A percentile compares a stretch with the other conserved stretches of the same genome.
Evolutionary conservation across 2,888 invertebrate species (phyloP).

Genomic region (Ditylenchus weischeri): DNA sequence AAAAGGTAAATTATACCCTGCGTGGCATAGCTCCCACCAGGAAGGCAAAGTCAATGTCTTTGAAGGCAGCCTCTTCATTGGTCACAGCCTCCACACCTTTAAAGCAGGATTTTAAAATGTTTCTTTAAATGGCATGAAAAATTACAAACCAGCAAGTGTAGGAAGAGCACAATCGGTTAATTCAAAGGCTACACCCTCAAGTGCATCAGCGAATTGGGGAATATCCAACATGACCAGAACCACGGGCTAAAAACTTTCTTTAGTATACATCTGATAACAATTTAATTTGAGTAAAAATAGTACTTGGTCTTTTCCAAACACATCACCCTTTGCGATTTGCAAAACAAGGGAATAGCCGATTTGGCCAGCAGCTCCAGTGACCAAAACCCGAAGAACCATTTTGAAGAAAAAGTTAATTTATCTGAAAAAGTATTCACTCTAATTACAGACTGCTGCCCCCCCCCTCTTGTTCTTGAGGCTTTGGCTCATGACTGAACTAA

Average conservation of each 20-base stretch:
- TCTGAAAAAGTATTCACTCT: not conserved
- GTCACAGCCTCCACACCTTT: conserved; percentile 77
- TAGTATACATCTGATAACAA: not conserved
- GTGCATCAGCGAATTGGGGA: conserved; percentile 87
- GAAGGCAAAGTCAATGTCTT: conserved; percentile 90
- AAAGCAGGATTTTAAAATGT: conserved; percentile 30
- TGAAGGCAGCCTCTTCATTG: conserved; percentile 86
- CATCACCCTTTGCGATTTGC: conserved; percentile 83
- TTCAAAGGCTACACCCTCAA: conserved; percentile 98
- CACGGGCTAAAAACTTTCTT: conserved; percentile 29
- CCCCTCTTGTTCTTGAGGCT: too few relatives aligned
- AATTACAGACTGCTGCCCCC: too few relatives aligned
- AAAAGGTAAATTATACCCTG: conserved; percentile 54
- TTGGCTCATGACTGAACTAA: too few relatives aligned
- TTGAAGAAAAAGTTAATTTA: not conserved
- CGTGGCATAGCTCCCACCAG: conserved; percentile 87
- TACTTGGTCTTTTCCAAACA: conserved; percentile 40
- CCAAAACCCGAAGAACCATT: conserved; percentile 62
- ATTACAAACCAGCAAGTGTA: conserved; percentile 69
- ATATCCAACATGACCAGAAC: conserved; percentile 69
- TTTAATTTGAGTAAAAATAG: not conserved
- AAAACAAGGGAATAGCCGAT: conserved; percentile 90
- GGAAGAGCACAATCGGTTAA: conserved; percentile 90
- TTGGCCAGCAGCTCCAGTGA: conserved; percentile 98
- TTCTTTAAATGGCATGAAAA: not conserved